Evolutionary conservation across 2,113 vertebrate genomes (phyloP).

Genomic region (Myocastor coypus): DNA sequence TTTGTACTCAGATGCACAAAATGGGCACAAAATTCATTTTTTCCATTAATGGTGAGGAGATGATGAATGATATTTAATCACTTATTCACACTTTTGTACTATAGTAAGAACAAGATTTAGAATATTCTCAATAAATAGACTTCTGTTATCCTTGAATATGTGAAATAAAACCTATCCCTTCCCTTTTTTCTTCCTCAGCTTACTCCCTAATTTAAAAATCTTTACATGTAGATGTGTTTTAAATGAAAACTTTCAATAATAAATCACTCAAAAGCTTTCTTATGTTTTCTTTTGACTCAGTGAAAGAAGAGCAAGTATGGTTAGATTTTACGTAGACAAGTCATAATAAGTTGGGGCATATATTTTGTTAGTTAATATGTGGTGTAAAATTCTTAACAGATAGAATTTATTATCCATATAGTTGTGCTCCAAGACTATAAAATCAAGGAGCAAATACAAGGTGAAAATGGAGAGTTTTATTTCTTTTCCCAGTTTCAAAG

Average conservation of each 20-base stretch:
- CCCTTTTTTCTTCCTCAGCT: background rate
- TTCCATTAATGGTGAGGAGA: background rate
- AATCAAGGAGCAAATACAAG: conserved; percentile 29
- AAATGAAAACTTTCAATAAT: background rate
- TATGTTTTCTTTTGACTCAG: background rate
- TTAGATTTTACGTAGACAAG: background rate
- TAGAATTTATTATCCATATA: background rate
- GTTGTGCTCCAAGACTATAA: background rate
- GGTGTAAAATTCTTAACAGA: conserved; percentile 8
- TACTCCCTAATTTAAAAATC: background rate
- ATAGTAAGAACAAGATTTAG: conserved; percentile 3
- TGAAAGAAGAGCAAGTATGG: background rate
- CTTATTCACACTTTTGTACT: background rate
- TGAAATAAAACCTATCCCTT: conserved; percentile 27
- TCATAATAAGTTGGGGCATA: background rate
- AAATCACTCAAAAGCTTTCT: background rate
- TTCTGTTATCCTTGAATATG: conserved; percentile 22
- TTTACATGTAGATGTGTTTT: background rate
- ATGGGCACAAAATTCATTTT: background rate
- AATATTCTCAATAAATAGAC: conserved; percentile 49
- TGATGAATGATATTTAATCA: conserved; percentile 54
- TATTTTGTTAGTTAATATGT: conserved; percentile 12
- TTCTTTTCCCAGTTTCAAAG: conserved; percentile 47
- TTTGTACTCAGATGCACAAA: background rate
- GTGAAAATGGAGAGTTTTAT: background rate